These are phyloP conservation scores for Euura lappo DNA, from an alignment of 1,140 invertebrate genomes.

Conservation along the genomic window DNA sequence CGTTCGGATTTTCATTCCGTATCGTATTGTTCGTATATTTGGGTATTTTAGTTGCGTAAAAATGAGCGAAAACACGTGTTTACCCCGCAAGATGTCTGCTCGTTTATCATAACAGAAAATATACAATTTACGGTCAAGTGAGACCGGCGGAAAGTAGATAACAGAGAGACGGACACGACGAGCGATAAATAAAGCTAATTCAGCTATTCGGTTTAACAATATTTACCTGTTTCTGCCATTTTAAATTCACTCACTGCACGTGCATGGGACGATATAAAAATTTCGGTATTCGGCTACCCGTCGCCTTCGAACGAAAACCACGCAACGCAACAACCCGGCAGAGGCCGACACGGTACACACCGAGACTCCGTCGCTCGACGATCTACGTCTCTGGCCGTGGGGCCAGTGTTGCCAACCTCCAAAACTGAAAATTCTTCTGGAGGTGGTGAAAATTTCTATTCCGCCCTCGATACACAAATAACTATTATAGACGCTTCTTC, in stretches of 20 bases:
- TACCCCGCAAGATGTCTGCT: constrained; percentile 21
- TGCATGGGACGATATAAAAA: not conserved
- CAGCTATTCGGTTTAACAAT: not conserved
- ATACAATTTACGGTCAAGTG: constrained; percentile 14
- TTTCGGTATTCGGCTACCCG: not conserved
- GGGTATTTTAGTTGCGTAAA: constrained; percentile 7
- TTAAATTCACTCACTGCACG: constrained; percentile 23
- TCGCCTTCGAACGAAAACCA: not conserved
- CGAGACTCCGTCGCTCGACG: too few species aligned
- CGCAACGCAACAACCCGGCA: too few species aligned
- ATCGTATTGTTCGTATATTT: not conserved
- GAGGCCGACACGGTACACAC: too few species aligned
- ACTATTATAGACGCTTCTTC: too few species aligned
- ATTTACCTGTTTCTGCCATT: constrained; percentile 55
- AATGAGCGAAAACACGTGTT: constrained; percentile 30
- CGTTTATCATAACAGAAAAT: constrained; percentile 16
- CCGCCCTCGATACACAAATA: too few species aligned
- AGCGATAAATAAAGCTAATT: constrained; percentile 14
- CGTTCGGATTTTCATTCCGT: too few species aligned
- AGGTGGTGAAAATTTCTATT: too few species aligned
- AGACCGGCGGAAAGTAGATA: constrained; percentile 4
- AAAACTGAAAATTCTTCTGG: too few species aligned
- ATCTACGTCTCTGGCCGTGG: too few species aligned
- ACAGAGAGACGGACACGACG: not conserved
- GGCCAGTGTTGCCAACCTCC: too few species aligned